Conservation (phyloP, 2,888 invertebrate species). For the Eurois occulta region DNA sequence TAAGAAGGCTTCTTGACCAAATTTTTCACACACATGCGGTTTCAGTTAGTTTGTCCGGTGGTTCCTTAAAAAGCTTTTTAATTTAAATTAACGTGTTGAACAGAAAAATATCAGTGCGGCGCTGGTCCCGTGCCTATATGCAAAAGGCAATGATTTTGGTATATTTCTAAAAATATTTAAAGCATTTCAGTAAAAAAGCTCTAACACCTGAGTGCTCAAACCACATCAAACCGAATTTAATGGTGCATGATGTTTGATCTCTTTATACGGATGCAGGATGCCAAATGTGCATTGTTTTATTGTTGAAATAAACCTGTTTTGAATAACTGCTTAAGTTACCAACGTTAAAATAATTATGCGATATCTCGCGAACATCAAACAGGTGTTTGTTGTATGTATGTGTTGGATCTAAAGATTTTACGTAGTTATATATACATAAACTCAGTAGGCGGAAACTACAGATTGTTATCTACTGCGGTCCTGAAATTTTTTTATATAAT, state of each 20-base stretch:
- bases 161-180: neutral
- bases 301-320: conserved; percentile 21
- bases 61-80: neutral
- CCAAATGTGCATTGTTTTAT: conserved; percentile 46
- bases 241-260: conserved; percentile 53
- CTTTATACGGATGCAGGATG: conserved; percentile 22
- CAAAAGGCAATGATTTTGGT: conserved; percentile 1
- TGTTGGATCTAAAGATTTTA: neutral
- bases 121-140: neutral
- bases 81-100: neutral
- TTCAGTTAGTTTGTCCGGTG: neutral
- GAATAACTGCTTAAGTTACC: neutral
- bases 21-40: neutral
- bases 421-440: neutral
- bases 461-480: neutral
- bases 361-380: neutral
- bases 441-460: neutral
- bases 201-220: conserved; percentile 23
- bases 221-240: conserved; percentile 57
- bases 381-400: neutral
- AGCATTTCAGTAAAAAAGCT: conserved; percentile 28
- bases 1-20: neutral
- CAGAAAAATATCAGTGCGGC: neutral
- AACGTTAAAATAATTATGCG: conserved; percentile 18
- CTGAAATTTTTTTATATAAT: neutral